These are phyloP conservation scores for Pan paniscus DNA, from an alignment of 2,113 vertebrate species.

Conservation along the genomic window DNA sequence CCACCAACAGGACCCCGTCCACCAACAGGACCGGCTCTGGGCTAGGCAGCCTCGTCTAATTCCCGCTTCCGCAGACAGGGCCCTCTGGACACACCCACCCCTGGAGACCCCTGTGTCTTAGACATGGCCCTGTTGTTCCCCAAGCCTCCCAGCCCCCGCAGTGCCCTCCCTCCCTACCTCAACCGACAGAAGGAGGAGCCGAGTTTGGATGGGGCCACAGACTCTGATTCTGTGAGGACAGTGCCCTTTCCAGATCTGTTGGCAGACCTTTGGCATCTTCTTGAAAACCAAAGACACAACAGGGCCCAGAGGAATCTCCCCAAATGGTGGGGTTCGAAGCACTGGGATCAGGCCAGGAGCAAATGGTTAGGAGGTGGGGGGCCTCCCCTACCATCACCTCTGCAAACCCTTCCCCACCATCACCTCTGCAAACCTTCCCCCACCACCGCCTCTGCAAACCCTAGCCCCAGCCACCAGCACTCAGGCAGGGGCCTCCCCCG, in stretches of 20 bases:
- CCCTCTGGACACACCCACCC: background rate
- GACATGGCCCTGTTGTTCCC: background rate
- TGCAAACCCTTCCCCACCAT: no score
- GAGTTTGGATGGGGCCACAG: no score
- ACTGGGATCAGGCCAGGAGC: no score
- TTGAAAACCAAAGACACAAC: background rate
- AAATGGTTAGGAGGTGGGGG: background rate
- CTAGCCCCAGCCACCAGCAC: no score
- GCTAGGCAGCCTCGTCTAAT: background rate
- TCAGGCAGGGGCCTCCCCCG: no score
- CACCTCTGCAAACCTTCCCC: no score
- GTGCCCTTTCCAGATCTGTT: background rate
- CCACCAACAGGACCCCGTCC: no score
- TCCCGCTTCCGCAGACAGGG: background rate
- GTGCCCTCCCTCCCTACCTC: fast-evolving
- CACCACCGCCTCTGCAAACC: no score
- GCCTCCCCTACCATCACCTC: no score
- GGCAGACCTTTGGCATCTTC: background rate
- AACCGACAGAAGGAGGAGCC: fast-evolving
- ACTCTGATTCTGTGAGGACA: fast-evolving
- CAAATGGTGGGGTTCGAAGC: fast-evolving
- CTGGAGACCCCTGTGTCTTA: background rate
- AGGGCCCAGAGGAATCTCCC: background rate
- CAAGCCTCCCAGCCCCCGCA: background rate
- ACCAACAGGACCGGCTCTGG: background rate